Base-by-base conservation (phyloP, 2,113 vertebrate species). In the Antennarius striatus region DNA sequence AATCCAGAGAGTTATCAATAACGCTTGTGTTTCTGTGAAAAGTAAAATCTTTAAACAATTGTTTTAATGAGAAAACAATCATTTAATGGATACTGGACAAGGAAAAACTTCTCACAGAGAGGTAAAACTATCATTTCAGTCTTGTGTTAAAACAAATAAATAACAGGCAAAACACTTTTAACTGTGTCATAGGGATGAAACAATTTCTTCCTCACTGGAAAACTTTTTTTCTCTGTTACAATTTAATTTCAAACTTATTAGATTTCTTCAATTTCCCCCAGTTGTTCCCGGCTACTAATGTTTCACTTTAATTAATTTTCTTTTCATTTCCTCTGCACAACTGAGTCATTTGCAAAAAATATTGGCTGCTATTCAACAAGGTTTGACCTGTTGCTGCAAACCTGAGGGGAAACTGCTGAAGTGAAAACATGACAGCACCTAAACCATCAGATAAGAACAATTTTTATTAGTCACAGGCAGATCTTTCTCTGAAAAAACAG, bases 211-310 rank as follows among this genome's bases (percentile, higher is more conserved):
- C 22, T 22, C 22, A 22, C 22, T 22, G 14, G 7, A 11, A 43
- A 43, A 43, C 39, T 10, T 12, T 30, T 61, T 64, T 66, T 48
- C 48, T 30, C 29, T 8, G 36, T 49, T 39, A 30, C 0, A 51
- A n/a, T 67, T 36, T 40, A 10, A 71, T 68, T 82, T 84, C 43
- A 78, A 62, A 50, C 57, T 47, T 5, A 46, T 82, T 73, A 30
- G 30, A 36, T 75, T 54, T 46, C 49, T 40, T 53, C 9, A 42
- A n/a, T 63, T 68, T 29, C 63, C 67, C n/a, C 40, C 66, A 46
- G 46, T 39, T 74, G 14, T 46, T 83, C 39, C 22, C 3, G 3
- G 10, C 52, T 56, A 10, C 40, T 16, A 0, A 48, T 52, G 42
- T 54, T 53, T 49, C 39, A 50, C 17, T 46, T 65, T 5, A 57